Base-by-base conservation (phyloP, 2,888 invertebrate genomes). In the Erynnis tages region DNA sequence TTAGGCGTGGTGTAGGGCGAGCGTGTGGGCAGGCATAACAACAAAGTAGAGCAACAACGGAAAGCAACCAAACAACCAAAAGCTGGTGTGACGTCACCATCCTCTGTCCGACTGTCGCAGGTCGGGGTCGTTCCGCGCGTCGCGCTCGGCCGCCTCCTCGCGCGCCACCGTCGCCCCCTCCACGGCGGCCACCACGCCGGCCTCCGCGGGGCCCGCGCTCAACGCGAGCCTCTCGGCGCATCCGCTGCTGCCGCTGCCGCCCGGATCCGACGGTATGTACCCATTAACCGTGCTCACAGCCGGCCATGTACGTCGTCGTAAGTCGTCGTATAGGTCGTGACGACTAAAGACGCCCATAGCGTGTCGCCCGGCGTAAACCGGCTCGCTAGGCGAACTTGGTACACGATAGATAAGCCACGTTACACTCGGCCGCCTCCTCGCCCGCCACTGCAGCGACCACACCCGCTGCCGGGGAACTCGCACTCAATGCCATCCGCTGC, bases 101-200 rank as follows among this genome's bases (percentile, higher is more conserved):
- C 88, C 88, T 89, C 88, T 83, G 84, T 79, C 90, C 86, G 87
- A 80, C 72, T 85, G 85, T 88, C 92, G 91, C 94, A 96, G 96
- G 96, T 96, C 96, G 93, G 96, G 96, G 91, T 96, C 96, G 91
- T 96, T 96, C 93, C 95, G 96, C 91, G 95, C 96, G 90, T 91
- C 92, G 92, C 94, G 95, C 92, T 93, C 93, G 86, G 93, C 93
- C 86, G 91, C 92, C 91, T 95, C 96, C 90, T 91, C 92, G 92
- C 94, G 94, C 92, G 95, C 94, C 90, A 95, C 94, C 93, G 94
- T 96, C 91, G 94, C 95, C 84, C 56, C 65, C 60, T 88, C 81
- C 86, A 87, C 88, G 91, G 91, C 19, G 13, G 4, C 6, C 32
- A 2, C 19, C 88, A 54, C 49, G 54, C 62, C 79, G 82, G 90